Base-by-base conservation (phyloP, 2,888 invertebrate species). In the Ectemnius continuus region DNA sequence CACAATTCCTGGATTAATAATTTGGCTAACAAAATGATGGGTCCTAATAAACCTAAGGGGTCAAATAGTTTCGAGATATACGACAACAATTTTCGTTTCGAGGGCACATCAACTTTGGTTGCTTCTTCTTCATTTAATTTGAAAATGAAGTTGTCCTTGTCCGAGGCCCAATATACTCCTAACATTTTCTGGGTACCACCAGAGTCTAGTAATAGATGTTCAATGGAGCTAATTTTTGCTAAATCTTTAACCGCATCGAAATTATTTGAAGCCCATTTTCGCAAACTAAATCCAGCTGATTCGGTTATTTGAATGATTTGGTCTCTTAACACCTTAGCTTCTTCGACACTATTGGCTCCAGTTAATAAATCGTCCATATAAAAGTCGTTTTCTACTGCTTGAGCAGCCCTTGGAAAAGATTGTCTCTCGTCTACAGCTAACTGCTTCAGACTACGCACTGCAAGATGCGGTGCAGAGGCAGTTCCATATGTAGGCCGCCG, bases 291-390 rank as follows among this genome's bases (percentile, higher is more conserved):
- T 5, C 57, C 68, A 2, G 16, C 60, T 5, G 14, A n/a, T 0
- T 18, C 20, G 58, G 13, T 11, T 4, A 61, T 2, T 46, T 16
- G 26, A 1, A 58, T 70, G 0, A 47, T 18, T 58, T 57, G 16
- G 67, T 73, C 4, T 11, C 13, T 0, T 16, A n/a, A 4, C 2
- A 16, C 4, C 1, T 28, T 28, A 0, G 67, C 60, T 46, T 68
- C 70, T 2, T 64, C 45, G 6, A 57, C 11, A 0, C 26, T 36
- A 16, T 65, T 8, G 5, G 76, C 64, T 14, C 77, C 73, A 0
- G 71, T 68, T 18, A 77, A 47, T 4, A 77, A n/a, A 18, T 77
- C 71, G 45, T 77, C 71, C 5, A 77, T 71, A 47, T 77, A 77
- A 58, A 73, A 66, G 46, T 73, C 70, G 4, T n/a, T 4, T 5